A percentile compares a stretch with the other conserved stretches of the same genome.
Conservation (phyloP, 2,888 invertebrate genomes). For the Yponomeuta sedellus region DNA sequence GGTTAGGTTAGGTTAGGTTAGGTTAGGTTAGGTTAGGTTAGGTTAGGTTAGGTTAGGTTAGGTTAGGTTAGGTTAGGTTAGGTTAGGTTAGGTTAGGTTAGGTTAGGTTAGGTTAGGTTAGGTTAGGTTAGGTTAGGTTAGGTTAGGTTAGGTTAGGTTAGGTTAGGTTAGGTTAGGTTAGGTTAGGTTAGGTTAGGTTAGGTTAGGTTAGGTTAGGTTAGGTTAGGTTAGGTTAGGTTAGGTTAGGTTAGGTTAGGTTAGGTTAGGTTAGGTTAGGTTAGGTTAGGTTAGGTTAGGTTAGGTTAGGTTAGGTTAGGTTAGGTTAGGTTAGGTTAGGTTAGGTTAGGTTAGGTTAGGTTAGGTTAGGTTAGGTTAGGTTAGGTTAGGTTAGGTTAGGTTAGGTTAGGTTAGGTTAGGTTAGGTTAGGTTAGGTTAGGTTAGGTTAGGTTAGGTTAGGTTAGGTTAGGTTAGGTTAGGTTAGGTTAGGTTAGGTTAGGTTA, state of each 20-base stretch:
- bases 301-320: not conserved
- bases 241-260: conserved; percentile 15
- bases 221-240: conserved; percentile 15
- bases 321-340: not conserved
- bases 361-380: not conserved
- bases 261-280: not conserved
- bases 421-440: not conserved
- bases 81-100: not conserved
- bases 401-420: not conserved
- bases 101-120: not conserved
- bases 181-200: conserved; percentile 13
- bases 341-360: not conserved
- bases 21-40: too few relatives aligned
- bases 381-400: not conserved
- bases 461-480: conserved; percentile 12
- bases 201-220: conserved; percentile 15
- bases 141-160: not conserved
- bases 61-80: too few relatives aligned
- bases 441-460: conserved; percentile 15
- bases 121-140: not conserved
- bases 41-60: too few relatives aligned
- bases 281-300: not conserved
- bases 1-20: not conserved
- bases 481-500: not conserved
- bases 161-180: not conserved